These are phyloP conservation scores for Bucco capensis DNA, from an alignment of 2,113 vertebrate species.

Conservation along the genomic window DNA sequence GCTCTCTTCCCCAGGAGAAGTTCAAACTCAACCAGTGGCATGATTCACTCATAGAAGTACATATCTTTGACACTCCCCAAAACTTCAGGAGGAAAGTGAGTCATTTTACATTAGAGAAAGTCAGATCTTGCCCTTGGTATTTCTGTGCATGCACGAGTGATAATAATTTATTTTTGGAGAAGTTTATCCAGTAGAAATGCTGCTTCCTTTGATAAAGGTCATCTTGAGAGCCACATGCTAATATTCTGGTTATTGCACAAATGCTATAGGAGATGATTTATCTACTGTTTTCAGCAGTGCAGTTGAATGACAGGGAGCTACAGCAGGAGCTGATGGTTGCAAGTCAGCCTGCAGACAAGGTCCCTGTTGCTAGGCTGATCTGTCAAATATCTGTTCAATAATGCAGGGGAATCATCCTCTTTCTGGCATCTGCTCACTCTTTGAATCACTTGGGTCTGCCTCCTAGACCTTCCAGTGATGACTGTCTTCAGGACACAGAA, in stretches of 20 bases:
- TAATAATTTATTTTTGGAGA: slow-evolving; percentile 60
- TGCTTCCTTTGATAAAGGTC: slow-evolving; percentile 31
- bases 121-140: slow-evolving; percentile 63
- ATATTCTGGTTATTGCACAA: slow-evolving; percentile 2
- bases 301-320: neutral
- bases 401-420: neutral
- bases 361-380: slow-evolving; percentile 27
- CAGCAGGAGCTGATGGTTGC: neutral
- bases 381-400: neutral
- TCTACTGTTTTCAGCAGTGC: neutral
- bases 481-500: neutral
- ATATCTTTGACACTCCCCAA: slow-evolving; percentile 16
- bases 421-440: neutral
- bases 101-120: slow-evolving; percentile 64
- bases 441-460: slow-evolving; percentile 2
- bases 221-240: slow-evolving; percentile 11
- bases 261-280: neutral
- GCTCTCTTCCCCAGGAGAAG: slow-evolving; percentile 34
- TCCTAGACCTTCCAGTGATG: neutral
- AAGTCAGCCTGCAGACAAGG: slow-evolving; percentile 8
- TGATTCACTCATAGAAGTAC: slow-evolving; percentile 63
- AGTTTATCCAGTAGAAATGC: slow-evolving; percentile 30
- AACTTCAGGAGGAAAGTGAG: slow-evolving; percentile 58
- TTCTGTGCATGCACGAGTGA: slow-evolving; percentile 51
- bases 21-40: slow-evolving; percentile 41